These are phyloP conservation scores for Pipra filicauda DNA, from an alignment of 2,113 vertebrate species.

Conservation along the genomic window DNA sequence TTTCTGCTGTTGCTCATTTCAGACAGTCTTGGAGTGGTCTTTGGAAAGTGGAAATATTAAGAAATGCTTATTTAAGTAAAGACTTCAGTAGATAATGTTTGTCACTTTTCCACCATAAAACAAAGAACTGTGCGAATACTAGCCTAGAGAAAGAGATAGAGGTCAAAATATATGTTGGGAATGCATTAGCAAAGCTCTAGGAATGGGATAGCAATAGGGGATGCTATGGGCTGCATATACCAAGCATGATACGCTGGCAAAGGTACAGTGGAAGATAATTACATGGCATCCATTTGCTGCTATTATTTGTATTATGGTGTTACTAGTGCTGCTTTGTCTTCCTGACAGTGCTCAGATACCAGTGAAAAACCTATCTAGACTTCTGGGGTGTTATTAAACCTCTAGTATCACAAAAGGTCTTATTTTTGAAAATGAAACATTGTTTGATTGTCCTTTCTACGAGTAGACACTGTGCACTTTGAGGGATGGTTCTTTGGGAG, in stretches of 20 bases:
- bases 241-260: not conserved
- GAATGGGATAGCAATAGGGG: not conserved
- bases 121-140: not conserved
- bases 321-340: not conserved
- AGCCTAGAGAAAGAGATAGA: not conserved
- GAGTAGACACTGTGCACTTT: not conserved
- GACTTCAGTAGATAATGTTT: not conserved
- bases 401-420: not conserved
- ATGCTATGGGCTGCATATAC: not conserved
- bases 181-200: not conserved
- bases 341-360: not conserved
- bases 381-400: not conserved
- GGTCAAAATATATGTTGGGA: not conserved
- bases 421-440: not conserved
- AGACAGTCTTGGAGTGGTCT: not conserved
- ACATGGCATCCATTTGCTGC: not conserved
- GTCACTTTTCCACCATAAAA: not conserved
- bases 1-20: not conserved
- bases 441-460: not conserved
- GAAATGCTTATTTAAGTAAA: not conserved
- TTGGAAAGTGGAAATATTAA: not conserved
- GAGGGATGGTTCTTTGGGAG: slow-evolving; percentile 20
- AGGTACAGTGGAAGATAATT: not conserved
- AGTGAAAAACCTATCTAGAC: not conserved
- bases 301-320: not conserved